These are phyloP conservation scores for Plebejus anna DNA, from an alignment of 2,888 invertebrate species.

Conservation along the genomic window DNA sequence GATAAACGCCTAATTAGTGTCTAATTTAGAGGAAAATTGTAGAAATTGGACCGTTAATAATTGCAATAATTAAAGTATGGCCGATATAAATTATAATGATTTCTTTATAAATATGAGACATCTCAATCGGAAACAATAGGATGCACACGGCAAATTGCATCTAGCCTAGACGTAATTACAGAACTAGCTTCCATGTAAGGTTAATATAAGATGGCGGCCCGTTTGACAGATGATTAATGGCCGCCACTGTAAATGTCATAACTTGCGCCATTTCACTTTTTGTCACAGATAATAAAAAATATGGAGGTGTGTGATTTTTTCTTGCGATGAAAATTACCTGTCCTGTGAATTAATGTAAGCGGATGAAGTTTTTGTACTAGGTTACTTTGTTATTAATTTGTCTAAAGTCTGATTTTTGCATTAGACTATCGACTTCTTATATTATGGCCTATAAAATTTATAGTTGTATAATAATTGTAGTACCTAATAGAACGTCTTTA, in stretches of 20 bases:
- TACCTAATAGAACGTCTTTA: background rate
- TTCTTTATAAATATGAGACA: slow-evolving; percentile 51
- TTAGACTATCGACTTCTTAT: background rate
- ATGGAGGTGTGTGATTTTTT: slow-evolving; percentile 24
- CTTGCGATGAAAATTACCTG: slow-evolving; percentile 16
- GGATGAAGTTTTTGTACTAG: background rate
- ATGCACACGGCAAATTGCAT: slow-evolving; percentile 44
- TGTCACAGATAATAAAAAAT: slow-evolving; percentile 31
- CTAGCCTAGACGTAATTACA: slow-evolving; percentile 50
- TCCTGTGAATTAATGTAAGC: background rate
- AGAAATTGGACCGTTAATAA: slow-evolving; percentile 32
- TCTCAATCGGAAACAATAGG: slow-evolving; percentile 50
- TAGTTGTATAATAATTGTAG: background rate
- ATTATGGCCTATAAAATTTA: background rate
- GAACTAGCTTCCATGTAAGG: slow-evolving; percentile 57
- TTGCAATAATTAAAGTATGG: slow-evolving; percentile 32
- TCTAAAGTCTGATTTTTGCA: background rate
- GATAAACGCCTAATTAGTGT: background rate
- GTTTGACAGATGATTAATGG: slow-evolving; percentile 65
- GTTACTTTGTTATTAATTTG: background rate
- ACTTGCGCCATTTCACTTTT: slow-evolving; percentile 45
- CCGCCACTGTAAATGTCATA: slow-evolving; percentile 58
- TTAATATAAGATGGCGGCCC: slow-evolving; percentile 67
- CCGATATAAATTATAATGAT: slow-evolving; percentile 39
- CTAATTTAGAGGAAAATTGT: slow-evolving; percentile 1